Evolutionary conservation across 2,888 invertebrate genomes (phyloP).

Genomic region (Pogonocherus hispidulus): DNA sequence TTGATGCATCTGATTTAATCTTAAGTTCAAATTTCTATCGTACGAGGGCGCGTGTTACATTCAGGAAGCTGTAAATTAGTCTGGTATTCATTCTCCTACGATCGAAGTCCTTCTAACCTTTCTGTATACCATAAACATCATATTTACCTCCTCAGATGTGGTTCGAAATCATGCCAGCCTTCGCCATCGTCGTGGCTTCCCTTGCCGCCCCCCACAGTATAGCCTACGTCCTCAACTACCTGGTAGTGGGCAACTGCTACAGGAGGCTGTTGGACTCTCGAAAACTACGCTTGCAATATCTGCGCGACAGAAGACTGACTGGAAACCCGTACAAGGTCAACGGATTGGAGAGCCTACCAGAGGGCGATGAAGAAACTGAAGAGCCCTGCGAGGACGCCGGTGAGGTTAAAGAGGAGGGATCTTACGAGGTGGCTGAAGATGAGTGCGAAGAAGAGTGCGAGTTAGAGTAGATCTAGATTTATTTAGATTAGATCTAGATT

Average conservation of each 20-base stretch:
- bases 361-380: not conserved
- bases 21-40: too few species aligned
- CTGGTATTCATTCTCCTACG: too few species aligned
- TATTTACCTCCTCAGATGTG: constrained; percentile 38
- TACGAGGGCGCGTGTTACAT: too few species aligned
- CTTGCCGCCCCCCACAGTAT: constrained; percentile 27
- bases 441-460: not conserved
- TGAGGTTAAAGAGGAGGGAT: not conserved
- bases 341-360: constrained; percentile 30
- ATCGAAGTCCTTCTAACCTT: too few species aligned
- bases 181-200: constrained; percentile 27
- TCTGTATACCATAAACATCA: too few species aligned
- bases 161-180: constrained; percentile 44
- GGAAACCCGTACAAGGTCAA: constrained; percentile 27
- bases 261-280: not conserved
- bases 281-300: constrained; percentile 22
- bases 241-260: constrained; percentile 29
- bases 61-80: too few species aligned
- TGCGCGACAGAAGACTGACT: constrained; percentile 29
- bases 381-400: not conserved
- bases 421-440: not conserved
- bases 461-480: not conserved
- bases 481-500: not conserved
- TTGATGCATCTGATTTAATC: too few species aligned
- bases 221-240: constrained; percentile 38